Percentiles rank a stretch among this genome's conserved stretches.
Evolutionary conservation across 2,113 vertebrate species (phyloP).

Genomic region (Ailuropoda melanoleuca): DNA sequence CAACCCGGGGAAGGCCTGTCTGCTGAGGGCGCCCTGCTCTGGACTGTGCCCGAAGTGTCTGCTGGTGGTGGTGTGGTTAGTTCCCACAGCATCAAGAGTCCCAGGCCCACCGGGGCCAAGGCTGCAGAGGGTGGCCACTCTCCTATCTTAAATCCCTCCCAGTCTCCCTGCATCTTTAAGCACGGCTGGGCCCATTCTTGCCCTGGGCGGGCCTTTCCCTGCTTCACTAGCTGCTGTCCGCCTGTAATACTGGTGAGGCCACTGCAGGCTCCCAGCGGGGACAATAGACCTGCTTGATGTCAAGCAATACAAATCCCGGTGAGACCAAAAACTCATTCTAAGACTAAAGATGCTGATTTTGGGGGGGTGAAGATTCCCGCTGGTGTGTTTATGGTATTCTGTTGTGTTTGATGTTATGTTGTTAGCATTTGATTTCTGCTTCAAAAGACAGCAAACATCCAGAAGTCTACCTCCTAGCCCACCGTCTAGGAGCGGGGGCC

Average conservation of each 20-base stretch:
- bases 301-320: not conserved
- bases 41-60: not conserved
- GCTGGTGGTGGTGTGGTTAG: not conserved
- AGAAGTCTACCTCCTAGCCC: not conserved
- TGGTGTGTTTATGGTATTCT: not conserved
- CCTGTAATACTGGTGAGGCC: rapidly evolving
- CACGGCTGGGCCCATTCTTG: rapidly evolving
- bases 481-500: rapidly evolving
- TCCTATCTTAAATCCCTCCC: not conserved
- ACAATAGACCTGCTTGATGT: not conserved
- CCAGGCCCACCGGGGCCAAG: rapidly evolving
- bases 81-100: no score
- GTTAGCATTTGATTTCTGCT: not conserved
- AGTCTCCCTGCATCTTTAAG: not conserved
- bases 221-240: not conserved
- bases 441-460: not conserved
- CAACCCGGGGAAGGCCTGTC: not conserved
- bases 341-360: not conserved
- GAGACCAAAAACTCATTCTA: not conserved
- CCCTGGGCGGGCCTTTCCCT: not conserved
- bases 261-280: not conserved
- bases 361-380: not conserved
- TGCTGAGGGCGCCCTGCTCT: rapidly evolving
- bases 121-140: rapidly evolving
- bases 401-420: not conserved